Evolutionary conservation across 1,140 invertebrate species (phyloP).

Genomic region (Bicyclus anynana): DNA sequence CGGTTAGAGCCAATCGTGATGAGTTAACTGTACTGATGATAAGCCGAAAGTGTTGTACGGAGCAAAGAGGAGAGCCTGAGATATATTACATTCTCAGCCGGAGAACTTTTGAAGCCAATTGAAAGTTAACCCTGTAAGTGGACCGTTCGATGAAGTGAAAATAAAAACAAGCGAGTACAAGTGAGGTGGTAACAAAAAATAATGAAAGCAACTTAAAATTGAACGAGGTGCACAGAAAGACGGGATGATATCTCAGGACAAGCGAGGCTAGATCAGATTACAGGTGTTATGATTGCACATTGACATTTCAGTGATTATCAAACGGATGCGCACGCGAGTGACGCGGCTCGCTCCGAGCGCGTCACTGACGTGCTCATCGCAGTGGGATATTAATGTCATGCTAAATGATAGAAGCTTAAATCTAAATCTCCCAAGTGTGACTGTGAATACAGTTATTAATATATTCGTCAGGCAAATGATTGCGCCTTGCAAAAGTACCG

Average conservation of each 20-base stretch:
- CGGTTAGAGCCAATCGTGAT: conserved; percentile 75
- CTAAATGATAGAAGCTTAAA: conserved; percentile 73
- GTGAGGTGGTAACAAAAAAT: conserved; percentile 69
- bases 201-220: conserved; percentile 75
- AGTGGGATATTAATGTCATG: conserved; percentile 69
- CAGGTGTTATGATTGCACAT: conserved; percentile 72
- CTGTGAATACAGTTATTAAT: conserved; percentile 43
- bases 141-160: conserved; percentile 76
- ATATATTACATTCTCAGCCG: conserved; percentile 77
- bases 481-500: conserved; percentile 66
- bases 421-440: conserved; percentile 68
- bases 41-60: conserved; percentile 76
- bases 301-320: conserved; percentile 70
- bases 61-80: conserved; percentile 93
- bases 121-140: conserved; percentile 77
- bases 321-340: conserved; percentile 13
- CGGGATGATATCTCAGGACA: conserved; percentile 73
- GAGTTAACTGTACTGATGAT: conserved; percentile 72
- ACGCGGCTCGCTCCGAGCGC: neutral
- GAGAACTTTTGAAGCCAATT: conserved; percentile 76
- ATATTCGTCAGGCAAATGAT: conserved; percentile 66
- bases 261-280: conserved; percentile 73
- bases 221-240: conserved; percentile 74
- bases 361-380: conserved; percentile 32
- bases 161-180: conserved; percentile 73